A percentile compares a stretch with the other conserved stretches of the same genome.
These are phyloP conservation scores for Exocentrus adspersus DNA, from an alignment of 2,888 invertebrate genomes.

Conservation along the genomic window DNA sequence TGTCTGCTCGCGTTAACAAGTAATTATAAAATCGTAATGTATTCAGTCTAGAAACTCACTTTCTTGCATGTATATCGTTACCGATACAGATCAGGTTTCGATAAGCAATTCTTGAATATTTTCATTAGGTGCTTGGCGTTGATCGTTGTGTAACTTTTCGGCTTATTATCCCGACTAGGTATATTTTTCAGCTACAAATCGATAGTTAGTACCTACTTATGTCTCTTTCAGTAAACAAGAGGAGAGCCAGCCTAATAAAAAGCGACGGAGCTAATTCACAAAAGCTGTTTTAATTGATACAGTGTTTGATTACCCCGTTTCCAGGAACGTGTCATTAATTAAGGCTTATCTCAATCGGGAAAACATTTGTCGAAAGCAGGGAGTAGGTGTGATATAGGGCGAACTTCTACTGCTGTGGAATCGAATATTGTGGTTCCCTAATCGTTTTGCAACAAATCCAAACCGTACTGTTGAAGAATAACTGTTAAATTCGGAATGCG, in stretches of 20 bases:
- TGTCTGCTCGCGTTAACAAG: background rate
- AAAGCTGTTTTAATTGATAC: background rate
- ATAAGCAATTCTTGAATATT: background rate
- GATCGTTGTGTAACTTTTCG: background rate
- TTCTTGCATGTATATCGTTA: slow-evolving; percentile 16
- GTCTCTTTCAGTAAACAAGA: too few species aligned
- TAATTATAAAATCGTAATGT: slow-evolving; percentile 21
- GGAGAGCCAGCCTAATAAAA: too few species aligned
- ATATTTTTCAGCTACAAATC: background rate
- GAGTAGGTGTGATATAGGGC: too few species aligned
- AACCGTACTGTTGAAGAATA: background rate
- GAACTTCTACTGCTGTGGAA: too few species aligned
- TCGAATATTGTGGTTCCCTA: too few species aligned
- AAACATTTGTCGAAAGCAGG: background rate
- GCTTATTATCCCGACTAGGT: too few species aligned
- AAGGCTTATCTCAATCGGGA: background rate
- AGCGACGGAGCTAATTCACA: background rate
- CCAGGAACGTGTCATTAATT: background rate
- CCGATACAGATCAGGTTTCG: slow-evolving; percentile 5
- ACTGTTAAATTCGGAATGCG: background rate
- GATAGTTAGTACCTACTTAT: too few species aligned
- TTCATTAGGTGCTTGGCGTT: background rate
- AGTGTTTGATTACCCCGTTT: background rate
- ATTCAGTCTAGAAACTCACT: slow-evolving; percentile 19
- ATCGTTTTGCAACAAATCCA: background rate